Conservation (phyloP, 2,113 vertebrate genomes). For the Microtus pennsylvanicus region DNA sequence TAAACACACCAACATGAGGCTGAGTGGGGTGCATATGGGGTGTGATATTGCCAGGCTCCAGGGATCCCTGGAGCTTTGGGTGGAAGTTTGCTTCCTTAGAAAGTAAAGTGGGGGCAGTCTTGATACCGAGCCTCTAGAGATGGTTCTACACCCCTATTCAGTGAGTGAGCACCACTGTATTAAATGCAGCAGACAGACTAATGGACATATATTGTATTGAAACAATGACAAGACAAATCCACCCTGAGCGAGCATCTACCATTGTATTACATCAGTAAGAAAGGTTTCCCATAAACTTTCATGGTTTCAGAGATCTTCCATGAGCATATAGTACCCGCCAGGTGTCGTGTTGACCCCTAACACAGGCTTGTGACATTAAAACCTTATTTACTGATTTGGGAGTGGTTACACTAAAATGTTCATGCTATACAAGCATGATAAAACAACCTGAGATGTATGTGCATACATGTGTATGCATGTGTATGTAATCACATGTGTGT, state of each 20-base stretch:
- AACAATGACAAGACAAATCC: not conserved
- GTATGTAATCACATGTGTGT: not conserved
- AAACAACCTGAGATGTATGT: not conserved
- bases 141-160: not conserved
- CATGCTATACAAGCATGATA: not conserved
- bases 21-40: conserved; percentile 80
- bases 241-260: not conserved
- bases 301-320: not conserved
- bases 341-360: not conserved
- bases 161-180: conserved; percentile 64
- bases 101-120: not conserved
- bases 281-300: not conserved
- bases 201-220: not conserved
- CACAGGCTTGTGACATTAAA: not conserved
- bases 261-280: not conserved
- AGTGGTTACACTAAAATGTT: not conserved
- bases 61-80: conserved; percentile 78
- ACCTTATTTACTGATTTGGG: not conserved
- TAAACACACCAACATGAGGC: conserved; percentile 88
- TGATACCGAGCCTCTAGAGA: not conserved
- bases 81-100: conserved; percentile 68
- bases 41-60: conserved; percentile 82
- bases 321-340: not conserved
- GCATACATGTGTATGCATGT: not conserved
- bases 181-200: conserved; percentile 55